Evolutionary conservation across 2,113 vertebrate species (phyloP), one percentile per base, ranked within the genome.

Genomic region (Crotalus helleri): DNA sequence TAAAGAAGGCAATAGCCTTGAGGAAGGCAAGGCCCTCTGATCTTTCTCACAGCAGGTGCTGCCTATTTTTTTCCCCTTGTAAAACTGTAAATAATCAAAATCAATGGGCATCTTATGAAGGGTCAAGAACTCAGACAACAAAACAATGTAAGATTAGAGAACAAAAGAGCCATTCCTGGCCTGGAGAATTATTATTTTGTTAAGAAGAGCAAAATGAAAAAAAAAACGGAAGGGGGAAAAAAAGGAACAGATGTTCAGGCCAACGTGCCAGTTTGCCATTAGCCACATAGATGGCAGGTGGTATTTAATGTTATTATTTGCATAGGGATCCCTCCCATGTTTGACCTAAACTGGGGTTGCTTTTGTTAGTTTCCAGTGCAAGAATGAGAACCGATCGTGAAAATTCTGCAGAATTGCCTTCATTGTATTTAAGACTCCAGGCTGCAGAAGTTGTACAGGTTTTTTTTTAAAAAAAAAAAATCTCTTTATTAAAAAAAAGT

Each of bases 71-170:
- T 95, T 90, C 93, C 94, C 15, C 92, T 92, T 96, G 96, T 97
- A 96, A 97, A 96, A 96, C 91, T 93, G 96, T 97, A 97, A 97
- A 97, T 97, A 97, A 97, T 97, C 96, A 97, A 93, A 97, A 97
- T 96, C 97, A 96, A 96, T 96, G 96, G 96, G 95, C 95, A 92
- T 95, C 96, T 95, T 92, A 95, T 94, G 88, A 91, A 95, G 51
- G 92, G 91, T 92, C 94, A 95, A 95, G 94, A 96, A 94, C 49
- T 89, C 94, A 85, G 91, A 93, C 94, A 93, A 97, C 94, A 61
- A 85, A 94, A 95, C 81, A 96, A 94, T 96, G 95, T 96, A 95
- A 44, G 8, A 94, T 3, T 91, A 85, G 92, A 87, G 92, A 88
- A 93, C 93, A 91, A 91, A 95, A 89, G 49, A 89, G 24, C 93